Evolutionary conservation across 1,140 invertebrate genomes (phyloP), one percentile per base, ranked within the genome.

Genomic region (Trachelipus rathkii): DNA sequence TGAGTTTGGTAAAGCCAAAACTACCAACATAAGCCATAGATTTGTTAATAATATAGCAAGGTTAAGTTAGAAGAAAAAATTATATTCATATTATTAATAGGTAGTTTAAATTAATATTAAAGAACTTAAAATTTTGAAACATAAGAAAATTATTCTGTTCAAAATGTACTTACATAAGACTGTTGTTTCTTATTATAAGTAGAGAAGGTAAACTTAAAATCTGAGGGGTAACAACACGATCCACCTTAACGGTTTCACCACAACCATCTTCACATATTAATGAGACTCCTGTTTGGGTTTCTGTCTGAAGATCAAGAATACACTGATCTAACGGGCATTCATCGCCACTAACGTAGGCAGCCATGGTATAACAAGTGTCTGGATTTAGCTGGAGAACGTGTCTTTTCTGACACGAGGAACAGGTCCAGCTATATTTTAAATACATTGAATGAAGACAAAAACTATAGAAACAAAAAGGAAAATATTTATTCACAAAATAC

Each of bases 111-210:
- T 33, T 33, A 33, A 33, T 33, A 33, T 33, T 33, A 33, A 33
- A 33, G 33, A 33, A 33, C 6, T 33, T 33, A 33, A 33, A 33
- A 6, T 33, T 6, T 33, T 3, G 6, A 73, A 10, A 13, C 23
- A n/a, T 10, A 0, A 69, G 68, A 8, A 43, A 10, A 68, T 67
- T 5, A 44, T 44, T 71, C 33, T 33, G 33, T 33, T 33, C 33
- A 33, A 33, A 33, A 1, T 33, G 33, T 33, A 76, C 79, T 77
- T 60, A 81, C 79, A 81, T 72, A 33, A 81, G 77, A 45, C 79
- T 81, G 60, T 81, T 81, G 21, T 81, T 81, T 44, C 79, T 78
- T 53, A 81, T 81, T 72, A 81, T 77, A 46, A 81, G 72, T 50
- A 77, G 69, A 53, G 77, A 45, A 70, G 79, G 79, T 15, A 81